These are phyloP conservation scores for Gryllus longicercus DNA, from an alignment of 2,888 invertebrate species.

Conservation along the genomic window DNA sequence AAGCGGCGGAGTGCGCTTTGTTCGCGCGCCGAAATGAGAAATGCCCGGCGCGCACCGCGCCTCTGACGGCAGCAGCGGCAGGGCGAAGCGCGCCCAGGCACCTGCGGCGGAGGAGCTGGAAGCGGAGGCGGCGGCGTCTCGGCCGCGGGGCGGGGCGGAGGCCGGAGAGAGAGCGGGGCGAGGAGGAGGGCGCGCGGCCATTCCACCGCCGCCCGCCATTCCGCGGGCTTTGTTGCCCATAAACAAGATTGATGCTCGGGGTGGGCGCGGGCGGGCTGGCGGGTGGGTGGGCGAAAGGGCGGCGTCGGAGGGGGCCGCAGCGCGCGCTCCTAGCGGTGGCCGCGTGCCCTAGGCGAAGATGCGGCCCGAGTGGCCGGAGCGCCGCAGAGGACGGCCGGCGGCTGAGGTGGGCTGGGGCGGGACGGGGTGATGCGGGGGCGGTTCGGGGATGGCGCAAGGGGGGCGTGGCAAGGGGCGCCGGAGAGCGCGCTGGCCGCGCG, in stretches of 20 bases:
- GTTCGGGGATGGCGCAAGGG: neutral
- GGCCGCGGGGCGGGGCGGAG: neutral
- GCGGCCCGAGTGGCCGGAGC: constrained; percentile 3
- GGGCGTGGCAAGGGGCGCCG: neutral
- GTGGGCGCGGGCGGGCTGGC: constrained; percentile 26
- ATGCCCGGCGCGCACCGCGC: neutral
- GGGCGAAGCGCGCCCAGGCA: neutral
- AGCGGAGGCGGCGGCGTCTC: neutral
- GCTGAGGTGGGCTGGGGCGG: neutral
- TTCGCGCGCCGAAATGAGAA: constrained; percentile 5
- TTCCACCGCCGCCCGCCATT: constrained; percentile 33
- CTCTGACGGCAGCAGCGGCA: neutral
- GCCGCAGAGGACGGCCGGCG: neutral
- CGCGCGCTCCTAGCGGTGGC: neutral
- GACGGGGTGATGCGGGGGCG: neutral
- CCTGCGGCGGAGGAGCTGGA: neutral
- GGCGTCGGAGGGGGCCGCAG: neutral
- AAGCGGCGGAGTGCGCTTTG: neutral
- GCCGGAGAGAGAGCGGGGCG: no score
- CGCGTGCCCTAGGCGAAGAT: neutral
- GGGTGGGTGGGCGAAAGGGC: neutral
- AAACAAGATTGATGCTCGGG: constrained; percentile 49
- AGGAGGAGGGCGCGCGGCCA: neutral
- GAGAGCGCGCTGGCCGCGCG: neutral
- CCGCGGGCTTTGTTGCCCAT: constrained; percentile 50